Evolutionary conservation across 2,113 vertebrate species (phyloP).

Genomic region (Tetrax tetrax): DNA sequence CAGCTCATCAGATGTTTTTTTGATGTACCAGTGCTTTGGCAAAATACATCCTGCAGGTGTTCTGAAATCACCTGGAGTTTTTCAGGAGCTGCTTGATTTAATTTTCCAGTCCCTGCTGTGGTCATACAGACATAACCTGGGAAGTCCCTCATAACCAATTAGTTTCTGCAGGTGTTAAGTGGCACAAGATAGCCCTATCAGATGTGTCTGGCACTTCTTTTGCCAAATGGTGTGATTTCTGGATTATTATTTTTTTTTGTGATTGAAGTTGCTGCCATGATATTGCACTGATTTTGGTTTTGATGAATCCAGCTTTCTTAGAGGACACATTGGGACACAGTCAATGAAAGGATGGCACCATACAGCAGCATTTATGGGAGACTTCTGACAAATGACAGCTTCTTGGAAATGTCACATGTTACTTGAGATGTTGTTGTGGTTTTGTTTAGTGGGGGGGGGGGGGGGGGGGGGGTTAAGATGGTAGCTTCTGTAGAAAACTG

Average conservation of each 20-base stretch:
- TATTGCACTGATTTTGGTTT: not conserved
- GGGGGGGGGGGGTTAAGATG: no score
- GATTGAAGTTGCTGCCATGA: not conserved
- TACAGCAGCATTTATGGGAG: not conserved
- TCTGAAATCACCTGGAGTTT: slow-evolving; percentile 27
- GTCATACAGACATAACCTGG: not conserved
- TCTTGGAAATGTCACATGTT: not conserved
- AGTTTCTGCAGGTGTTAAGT: slow-evolving; percentile 17
- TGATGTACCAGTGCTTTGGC: slow-evolving; percentile 8
- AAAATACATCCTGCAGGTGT: slow-evolving; percentile 37
- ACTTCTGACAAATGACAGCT: not conserved
- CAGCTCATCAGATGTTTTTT: not conserved
- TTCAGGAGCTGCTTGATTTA: slow-evolving; percentile 36
- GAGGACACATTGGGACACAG: not conserved
- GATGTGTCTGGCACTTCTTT: not conserved
- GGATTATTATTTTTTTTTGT: not conserved
- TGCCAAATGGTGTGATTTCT: not conserved
- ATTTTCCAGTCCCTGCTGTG: slow-evolving; percentile 47
- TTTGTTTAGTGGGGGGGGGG: no score
- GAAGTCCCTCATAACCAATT: not conserved
- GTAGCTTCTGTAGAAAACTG: no score
- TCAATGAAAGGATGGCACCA: not conserved
- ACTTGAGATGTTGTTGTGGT: not conserved
- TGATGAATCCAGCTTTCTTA: not conserved
- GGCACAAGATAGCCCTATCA: not conserved